A percentile compares a stretch with the other conserved stretches of the same genome.
phyloP scores from a whole-genome alignment of 2,797 vertebrate species.

The Molossus molossus region DNA sequence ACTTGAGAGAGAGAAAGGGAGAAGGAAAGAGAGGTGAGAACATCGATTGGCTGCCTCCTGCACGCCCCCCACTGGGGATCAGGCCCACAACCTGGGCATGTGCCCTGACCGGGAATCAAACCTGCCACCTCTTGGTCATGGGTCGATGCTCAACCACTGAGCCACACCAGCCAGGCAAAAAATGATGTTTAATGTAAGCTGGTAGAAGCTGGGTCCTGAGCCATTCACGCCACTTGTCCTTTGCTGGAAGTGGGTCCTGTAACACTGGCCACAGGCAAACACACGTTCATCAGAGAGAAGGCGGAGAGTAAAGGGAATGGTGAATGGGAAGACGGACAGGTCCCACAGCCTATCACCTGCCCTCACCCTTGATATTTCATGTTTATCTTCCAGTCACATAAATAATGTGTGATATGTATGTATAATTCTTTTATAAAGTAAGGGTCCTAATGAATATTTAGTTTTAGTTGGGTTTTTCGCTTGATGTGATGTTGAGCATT shows the following conservation, averaged over 20 bases:
- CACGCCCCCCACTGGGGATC: too few species aligned
- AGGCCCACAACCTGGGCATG: too few species aligned
- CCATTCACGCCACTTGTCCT: too few species aligned
- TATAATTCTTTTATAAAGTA: not conserved
- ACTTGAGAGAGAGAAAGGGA: too few species aligned
- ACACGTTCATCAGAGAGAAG: not conserved
- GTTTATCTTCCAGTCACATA: not conserved
- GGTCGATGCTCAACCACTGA: too few species aligned
- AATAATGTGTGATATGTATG: not conserved
- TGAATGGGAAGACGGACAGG: not conserved
- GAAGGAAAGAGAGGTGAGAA: too few species aligned
- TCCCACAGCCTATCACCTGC: too few species aligned
- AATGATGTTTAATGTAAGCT: not conserved
- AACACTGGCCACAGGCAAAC: not conserved
- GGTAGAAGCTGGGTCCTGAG: accelerated
- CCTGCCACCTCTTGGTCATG: too few species aligned
- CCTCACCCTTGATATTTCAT: not conserved
- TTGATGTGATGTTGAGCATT: not conserved
- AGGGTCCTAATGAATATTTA: not conserved
- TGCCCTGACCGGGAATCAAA: too few species aligned
- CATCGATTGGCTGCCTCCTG: too few species aligned
- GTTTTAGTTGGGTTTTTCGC: not conserved
- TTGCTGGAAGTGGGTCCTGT: too few species aligned
- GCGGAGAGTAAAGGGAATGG: not conserved
- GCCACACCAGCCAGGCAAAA: too few species aligned